These are phyloP conservation scores for Beris morrisii DNA, from an alignment of 2,888 invertebrate genomes.

Conservation along the genomic window DNA sequence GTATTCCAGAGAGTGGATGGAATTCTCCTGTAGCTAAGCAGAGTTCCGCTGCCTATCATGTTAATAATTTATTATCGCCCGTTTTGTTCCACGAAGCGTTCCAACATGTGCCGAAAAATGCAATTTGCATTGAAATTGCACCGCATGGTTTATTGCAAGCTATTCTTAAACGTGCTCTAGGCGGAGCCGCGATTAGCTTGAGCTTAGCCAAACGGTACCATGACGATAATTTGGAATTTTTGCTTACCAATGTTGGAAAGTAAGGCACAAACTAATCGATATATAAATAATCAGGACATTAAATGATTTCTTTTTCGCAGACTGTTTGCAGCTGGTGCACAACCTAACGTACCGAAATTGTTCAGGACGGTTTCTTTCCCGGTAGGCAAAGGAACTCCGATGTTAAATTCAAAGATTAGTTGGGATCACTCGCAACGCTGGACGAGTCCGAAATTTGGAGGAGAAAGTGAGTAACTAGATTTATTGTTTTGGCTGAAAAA, in stretches of 20 bases:
- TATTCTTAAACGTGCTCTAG: conserved; percentile 83
- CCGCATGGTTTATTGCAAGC: conserved; percentile 95
- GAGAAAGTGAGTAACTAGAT: conserved; percentile 51
- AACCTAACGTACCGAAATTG: conserved; percentile 72
- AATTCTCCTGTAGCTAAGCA: conserved; percentile 70
- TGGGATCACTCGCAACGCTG: conserved; percentile 95
- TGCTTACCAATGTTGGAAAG: conserved; percentile 82
- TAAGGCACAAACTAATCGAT: conserved; percentile 49
- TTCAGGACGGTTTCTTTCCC: conserved; percentile 80
- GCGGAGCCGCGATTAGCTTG: conserved; percentile 73
- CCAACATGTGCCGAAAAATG: conserved; percentile 80
- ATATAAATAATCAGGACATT: background rate
- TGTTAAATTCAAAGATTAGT: conserved; percentile 78
- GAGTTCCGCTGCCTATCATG: conserved; percentile 92
- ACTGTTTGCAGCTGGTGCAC: conserved; percentile 77
- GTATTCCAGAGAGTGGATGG: conserved; percentile 87
- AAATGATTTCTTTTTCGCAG: conserved; percentile 49
- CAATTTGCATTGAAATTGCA: conserved; percentile 89
- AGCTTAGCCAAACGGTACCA: conserved; percentile 84
- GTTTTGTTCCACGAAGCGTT: conserved; percentile 91
- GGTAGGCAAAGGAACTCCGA: conserved; percentile 88
- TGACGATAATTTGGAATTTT: conserved; percentile 71
- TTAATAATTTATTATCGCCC: conserved; percentile 92
- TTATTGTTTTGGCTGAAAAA: background rate
- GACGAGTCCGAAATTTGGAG: conserved; percentile 78